phyloP scores from a whole-genome alignment of 2,888 invertebrate species.

The Sarcophaga variegata region DNA sequence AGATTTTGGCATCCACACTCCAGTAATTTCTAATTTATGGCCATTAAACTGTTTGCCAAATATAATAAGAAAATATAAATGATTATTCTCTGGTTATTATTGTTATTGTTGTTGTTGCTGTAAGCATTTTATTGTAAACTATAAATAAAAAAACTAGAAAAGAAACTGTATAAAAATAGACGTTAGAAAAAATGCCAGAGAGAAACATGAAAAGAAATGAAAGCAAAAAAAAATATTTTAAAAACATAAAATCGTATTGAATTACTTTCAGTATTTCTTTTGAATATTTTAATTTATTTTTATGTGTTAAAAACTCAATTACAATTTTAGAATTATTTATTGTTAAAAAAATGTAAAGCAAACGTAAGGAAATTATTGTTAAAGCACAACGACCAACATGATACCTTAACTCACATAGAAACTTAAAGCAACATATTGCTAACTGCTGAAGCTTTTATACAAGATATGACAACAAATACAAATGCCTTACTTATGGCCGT shows the following conservation, averaged over 20 bases:
- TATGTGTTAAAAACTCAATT: slow-evolving; percentile 64
- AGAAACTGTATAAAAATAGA: neutral
- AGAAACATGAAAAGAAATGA: neutral
- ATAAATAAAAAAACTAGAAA: neutral
- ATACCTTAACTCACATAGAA: no score
- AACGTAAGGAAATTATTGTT: no score
- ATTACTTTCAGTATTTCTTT: neutral
- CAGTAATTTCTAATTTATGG: slow-evolving; percentile 57
- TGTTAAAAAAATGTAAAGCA: neutral
- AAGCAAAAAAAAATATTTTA: neutral
- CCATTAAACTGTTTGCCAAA: slow-evolving; percentile 57
- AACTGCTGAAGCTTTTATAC: no score
- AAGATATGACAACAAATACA: no score
- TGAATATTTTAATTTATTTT: slow-evolving; percentile 51
- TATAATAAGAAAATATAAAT: slow-evolving; percentile 25
- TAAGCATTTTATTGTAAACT: neutral
- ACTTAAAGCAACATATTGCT: no score
- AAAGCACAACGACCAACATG: no score
- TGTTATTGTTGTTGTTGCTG: slow-evolving; percentile 3
- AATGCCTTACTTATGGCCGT: no score
- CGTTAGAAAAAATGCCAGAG: neutral
- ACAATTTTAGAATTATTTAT: slow-evolving; percentile 57
- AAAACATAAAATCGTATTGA: slow-evolving; percentile 23
- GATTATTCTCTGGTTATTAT: neutral
- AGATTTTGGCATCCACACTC: slow-evolving; percentile 45